Evolutionary conservation across 1,140 invertebrate species (phyloP).

Genomic region (roundworm (Caenorhabditis elegans)): WBcel235 BX284606.5:13867501-13868000

Average conservation of each 20-base stretch:
- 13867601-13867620: neutral
- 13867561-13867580: no score
- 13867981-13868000: conserved; percentile 43
- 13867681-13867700: neutral
- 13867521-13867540: no score
- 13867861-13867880: neutral
- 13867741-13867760: neutral
- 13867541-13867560: no score
- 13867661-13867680: neutral
- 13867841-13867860: conserved; percentile 15
- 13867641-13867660: neutral
- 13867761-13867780: no score
- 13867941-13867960: conserved; percentile 52
- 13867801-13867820: no score
- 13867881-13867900: conserved; percentile 35
- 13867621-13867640: conserved; percentile 12
- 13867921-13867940: conserved; percentile 75
- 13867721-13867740: neutral
- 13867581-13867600: neutral
- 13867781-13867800: no score
- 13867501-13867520: no score
- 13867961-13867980: conserved; percentile 46
- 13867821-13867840: conserved; percentile 24
- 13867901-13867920: conserved; percentile 78
- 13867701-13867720: neutral